Percentiles rank a stretch among this genome's conserved stretches.
These are phyloP conservation scores for Isotomurus palustris DNA, from an alignment of 2,888 invertebrate species.

Conservation along the genomic window DNA sequence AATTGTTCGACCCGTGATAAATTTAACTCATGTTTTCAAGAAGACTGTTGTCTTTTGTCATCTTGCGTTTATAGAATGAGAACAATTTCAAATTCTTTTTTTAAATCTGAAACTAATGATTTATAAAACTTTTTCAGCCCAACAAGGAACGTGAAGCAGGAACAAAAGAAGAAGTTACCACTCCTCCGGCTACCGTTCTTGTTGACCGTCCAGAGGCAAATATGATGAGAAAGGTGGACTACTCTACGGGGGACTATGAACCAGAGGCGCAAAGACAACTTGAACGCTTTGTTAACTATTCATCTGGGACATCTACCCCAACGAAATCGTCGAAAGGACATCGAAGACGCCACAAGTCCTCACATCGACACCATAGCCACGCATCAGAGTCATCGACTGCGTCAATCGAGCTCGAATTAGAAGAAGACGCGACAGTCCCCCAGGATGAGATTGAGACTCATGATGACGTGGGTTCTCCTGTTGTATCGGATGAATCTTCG, in stretches of 20 bases:
- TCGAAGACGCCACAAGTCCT: slow-evolving; percentile 22
- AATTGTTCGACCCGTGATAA: too few species aligned
- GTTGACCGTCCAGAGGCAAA: slow-evolving; percentile 9
- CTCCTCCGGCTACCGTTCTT: too few species aligned
- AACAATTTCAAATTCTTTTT: neutral
- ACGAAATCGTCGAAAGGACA: slow-evolving; percentile 18
- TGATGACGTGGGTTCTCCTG: slow-evolving; percentile 11
- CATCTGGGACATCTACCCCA: slow-evolving; percentile 22
- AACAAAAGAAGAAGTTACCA: neutral
- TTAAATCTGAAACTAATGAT: neutral
- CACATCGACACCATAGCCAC: slow-evolving; percentile 5
- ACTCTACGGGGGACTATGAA: slow-evolving; percentile 35
- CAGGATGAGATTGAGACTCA: neutral
- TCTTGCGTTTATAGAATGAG: neutral
- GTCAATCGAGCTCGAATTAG: slow-evolving; percentile 1
- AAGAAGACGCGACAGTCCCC: neutral
- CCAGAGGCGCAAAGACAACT: slow-evolving; percentile 42
- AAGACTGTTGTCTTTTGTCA: neutral
- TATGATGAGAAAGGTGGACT: slow-evolving; percentile 33
- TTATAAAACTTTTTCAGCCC: too few species aligned
- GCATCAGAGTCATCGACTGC: slow-evolving; percentile 6
- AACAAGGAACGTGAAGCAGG: too few species aligned
- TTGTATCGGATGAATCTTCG: slow-evolving; percentile 16
- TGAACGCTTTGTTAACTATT: slow-evolving; percentile 41
- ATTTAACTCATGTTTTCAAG: neutral